Conservation (phyloP, 2,797 vertebrate species). For the Rachycentron canadum region DNA sequence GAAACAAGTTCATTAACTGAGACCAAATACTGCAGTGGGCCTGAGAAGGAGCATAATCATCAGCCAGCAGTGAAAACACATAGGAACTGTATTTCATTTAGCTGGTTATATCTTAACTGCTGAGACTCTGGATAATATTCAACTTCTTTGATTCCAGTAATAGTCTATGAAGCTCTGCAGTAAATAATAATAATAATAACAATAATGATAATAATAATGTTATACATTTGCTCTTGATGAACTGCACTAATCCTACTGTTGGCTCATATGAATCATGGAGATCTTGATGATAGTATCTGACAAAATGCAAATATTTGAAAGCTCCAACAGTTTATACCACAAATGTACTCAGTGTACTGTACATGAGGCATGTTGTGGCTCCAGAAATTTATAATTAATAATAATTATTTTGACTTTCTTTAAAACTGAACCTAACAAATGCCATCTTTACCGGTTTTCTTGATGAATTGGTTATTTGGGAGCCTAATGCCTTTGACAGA, state of each 20-base stretch:
- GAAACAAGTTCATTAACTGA: constrained; percentile 65
- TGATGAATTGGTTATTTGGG: not conserved
- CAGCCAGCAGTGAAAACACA: constrained; percentile 8
- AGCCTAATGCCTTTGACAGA: no score
- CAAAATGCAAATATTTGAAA: constrained; percentile 24
- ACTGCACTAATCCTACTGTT: not conserved
- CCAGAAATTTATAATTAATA: no score
- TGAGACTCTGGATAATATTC: not conserved
- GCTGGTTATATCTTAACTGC: constrained; percentile 3
- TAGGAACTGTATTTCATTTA: constrained; percentile 13
- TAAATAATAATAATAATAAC: not conserved
- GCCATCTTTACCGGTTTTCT: not conserved
- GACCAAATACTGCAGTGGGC: constrained; percentile 27
- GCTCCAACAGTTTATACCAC: not conserved
- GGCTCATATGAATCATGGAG: not conserved
- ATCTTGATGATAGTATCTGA: constrained; percentile 7
- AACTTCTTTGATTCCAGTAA: constrained; percentile 6
- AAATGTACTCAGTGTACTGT: constrained; percentile 6
- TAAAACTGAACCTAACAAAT: not conserved
- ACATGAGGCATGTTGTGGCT: no score
- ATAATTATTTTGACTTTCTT: constrained; percentile 1
- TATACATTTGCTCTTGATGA: constrained; percentile 2
- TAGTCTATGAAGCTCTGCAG: not conserved
- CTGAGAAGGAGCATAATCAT: constrained; percentile 3
- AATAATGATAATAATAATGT: not conserved